Evolutionary conservation across 23 tunicate species (phyloP).

Genomic region (Phallusia fumigata): DNA sequence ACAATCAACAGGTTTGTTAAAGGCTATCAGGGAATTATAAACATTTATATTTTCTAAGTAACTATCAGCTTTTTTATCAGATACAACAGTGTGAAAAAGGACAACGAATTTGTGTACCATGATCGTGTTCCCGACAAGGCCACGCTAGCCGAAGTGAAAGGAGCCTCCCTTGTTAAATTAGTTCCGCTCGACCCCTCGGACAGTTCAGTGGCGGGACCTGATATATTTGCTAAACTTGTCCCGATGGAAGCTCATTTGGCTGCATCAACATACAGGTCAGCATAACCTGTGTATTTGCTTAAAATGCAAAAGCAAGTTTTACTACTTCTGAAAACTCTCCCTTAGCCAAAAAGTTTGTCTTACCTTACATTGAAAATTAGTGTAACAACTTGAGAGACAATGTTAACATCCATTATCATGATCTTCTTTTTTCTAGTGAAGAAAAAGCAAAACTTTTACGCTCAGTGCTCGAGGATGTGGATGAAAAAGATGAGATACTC

Average conservation of each 20-base stretch:
- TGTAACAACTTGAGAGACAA: too few relatives aligned
- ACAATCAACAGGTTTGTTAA: too few relatives aligned
- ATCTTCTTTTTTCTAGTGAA: too few relatives aligned
- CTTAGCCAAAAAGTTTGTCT: too few relatives aligned
- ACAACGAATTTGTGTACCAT: conserved; percentile 89
- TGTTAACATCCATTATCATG: too few relatives aligned
- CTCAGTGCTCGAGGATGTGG: conserved; percentile 45
- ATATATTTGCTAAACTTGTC: conserved; percentile 79
- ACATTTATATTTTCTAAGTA: conserved; percentile 11
- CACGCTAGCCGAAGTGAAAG: conserved; percentile 47
- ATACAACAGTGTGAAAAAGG: conserved; percentile 70
- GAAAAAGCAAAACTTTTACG: conserved; percentile 88
- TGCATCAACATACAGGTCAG: conserved; percentile 87
- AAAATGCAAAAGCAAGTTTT: too few relatives aligned
- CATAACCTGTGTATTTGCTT: too few relatives aligned
- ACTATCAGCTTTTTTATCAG: too few relatives aligned
- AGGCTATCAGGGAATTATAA: too few relatives aligned
- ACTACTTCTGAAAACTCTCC: too few relatives aligned
- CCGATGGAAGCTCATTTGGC: conserved; percentile 93
- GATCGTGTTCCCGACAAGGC: conserved; percentile 64
- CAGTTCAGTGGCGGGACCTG: conserved; percentile 68
- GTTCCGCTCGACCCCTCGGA: conserved; percentile 74
- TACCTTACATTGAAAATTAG: too few relatives aligned
- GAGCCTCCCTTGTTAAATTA: conserved; percentile 78
- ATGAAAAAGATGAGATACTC: conserved; percentile 61